Evolutionary conservation across 1,140 invertebrate genomes (phyloP).

Genomic region (Brachionus sp.): DNA sequence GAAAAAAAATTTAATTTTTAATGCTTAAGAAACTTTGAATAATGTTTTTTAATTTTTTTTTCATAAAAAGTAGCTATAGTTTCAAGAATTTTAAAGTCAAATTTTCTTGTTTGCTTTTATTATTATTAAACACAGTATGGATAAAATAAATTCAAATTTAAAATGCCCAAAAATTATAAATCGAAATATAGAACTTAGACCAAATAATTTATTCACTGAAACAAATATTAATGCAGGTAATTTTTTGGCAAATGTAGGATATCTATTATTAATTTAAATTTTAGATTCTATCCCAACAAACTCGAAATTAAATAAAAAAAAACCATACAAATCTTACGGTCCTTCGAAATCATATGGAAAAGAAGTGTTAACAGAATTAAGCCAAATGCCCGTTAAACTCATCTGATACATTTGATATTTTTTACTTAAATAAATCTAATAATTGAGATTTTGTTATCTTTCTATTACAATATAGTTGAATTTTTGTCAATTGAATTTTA

Average conservation of each 20-base stretch:
- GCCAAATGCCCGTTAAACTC: background rate
- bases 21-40: background rate
- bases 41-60: background rate
- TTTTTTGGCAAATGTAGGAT: background rate
- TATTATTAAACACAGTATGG: background rate
- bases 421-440: background rate
- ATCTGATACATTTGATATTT: background rate
- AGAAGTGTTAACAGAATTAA: background rate
- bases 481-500: background rate
- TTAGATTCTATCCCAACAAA: background rate
- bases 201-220: conserved; percentile 10
- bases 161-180: conserved; percentile 22
- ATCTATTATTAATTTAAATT: background rate
- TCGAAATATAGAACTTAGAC: conserved; percentile 2
- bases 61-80: conserved; percentile 24
- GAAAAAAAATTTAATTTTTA: background rate
- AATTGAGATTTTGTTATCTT: too few relatives aligned
- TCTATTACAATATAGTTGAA: background rate
- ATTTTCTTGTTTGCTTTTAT: background rate
- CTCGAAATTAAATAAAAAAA: conserved; percentile 15
- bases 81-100: background rate
- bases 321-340: background rate
- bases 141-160: background rate
- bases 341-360: background rate
- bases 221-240: background rate